These are phyloP conservation scores for Axea sp. DNA, from an alignment of 2,888 invertebrate genomes.

Conservation along the genomic window DNA sequence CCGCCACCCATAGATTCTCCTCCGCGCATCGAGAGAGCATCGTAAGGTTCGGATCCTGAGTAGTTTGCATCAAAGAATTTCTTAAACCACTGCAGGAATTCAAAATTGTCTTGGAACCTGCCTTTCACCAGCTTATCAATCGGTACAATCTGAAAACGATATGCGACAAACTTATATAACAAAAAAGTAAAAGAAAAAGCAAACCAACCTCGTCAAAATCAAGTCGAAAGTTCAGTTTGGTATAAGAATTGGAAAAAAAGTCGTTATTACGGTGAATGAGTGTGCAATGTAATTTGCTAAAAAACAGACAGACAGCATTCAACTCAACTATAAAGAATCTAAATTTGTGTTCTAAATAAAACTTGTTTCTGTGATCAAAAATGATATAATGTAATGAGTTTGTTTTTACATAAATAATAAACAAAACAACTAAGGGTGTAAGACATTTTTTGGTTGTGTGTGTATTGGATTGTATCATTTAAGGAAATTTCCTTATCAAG, in stretches of 20 bases:
- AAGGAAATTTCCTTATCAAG: too few relatives aligned
- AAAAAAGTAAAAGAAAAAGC: conserved; percentile 35
- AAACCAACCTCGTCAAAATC: too few relatives aligned
- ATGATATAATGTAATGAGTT: too few relatives aligned
- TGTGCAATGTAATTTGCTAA: conserved; percentile 11
- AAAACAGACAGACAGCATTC: conserved; percentile 11
- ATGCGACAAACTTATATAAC: conserved; percentile 20
- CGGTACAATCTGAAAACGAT: conserved; percentile 92
- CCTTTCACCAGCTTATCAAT: conserved; percentile 99
- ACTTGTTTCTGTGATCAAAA: too few relatives aligned
- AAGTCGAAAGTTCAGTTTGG: conserved; percentile 2
- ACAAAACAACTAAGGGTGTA: too few relatives aligned
- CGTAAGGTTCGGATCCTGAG: conserved; percentile 92
- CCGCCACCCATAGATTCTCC: conserved; percentile 92
- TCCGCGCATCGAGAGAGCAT: conserved; percentile 91
- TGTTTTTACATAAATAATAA: too few relatives aligned
- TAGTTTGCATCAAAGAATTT: conserved; percentile 99
- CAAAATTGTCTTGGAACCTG: conserved; percentile 99
- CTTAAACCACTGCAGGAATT: conserved; percentile 99
- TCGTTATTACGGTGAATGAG: conserved; percentile 1
- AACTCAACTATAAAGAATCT: too few relatives aligned
- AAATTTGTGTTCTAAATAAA: too few relatives aligned
- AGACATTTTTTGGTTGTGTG: too few relatives aligned
- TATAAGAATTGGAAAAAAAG: too few relatives aligned
- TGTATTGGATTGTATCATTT: too few relatives aligned